phyloP scores from a whole-genome alignment of 2,113 vertebrate species.

The Melanocharis versteri region DNA sequence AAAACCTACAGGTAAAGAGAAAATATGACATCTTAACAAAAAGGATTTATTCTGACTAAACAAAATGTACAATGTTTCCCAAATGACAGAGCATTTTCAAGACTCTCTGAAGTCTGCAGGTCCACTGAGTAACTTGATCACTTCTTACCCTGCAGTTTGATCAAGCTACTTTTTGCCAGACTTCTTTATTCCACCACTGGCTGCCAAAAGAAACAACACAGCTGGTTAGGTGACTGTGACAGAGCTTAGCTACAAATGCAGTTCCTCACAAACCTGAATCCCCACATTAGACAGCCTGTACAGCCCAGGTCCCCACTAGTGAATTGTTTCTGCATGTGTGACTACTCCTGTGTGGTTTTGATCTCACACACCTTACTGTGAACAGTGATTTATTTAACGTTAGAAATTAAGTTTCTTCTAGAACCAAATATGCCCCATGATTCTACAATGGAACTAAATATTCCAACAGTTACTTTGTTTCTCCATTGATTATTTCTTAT shows the following conservation, averaged over 20 bases:
- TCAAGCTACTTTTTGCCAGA: constrained; percentile 89
- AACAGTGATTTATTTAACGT: background rate
- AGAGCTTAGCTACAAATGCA: background rate
- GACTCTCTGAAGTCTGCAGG: background rate
- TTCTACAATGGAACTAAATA: background rate
- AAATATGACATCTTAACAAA: constrained; percentile 53
- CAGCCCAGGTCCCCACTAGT: background rate
- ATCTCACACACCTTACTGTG: background rate
- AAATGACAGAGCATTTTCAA: background rate
- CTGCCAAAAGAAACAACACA: constrained; percentile 70
- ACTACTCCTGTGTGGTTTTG: background rate
- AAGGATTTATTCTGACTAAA: constrained; percentile 62
- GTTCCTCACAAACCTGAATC: background rate
- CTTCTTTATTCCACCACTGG: constrained; percentile 90
- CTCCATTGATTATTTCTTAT: background rate
- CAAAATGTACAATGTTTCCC: constrained; percentile 65
- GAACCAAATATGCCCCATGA: background rate
- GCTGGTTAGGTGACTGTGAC: background rate
- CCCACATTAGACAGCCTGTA: background rate
- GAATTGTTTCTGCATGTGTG: background rate
- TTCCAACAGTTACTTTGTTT: background rate
- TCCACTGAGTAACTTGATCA: background rate
- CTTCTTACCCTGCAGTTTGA: background rate
- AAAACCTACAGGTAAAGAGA: background rate
- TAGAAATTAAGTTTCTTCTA: background rate